Conservation (phyloP, 2,113 vertebrate genomes). For the Megaptera novaeangliae region DNA sequence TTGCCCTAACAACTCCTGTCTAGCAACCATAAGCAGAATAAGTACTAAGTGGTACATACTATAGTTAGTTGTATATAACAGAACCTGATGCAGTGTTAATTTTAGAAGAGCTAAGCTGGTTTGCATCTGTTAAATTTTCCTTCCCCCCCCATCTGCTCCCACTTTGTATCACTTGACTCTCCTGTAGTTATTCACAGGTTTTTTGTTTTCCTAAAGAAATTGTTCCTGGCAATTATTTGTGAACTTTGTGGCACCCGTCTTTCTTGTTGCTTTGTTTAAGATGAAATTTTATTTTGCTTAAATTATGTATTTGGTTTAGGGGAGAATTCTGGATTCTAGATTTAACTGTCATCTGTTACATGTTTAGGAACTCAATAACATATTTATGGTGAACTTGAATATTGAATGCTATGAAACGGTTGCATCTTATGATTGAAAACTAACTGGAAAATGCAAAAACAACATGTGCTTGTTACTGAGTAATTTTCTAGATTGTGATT, state of each 20-base stretch:
- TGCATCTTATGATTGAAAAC: neutral
- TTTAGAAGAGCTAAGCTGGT: neutral
- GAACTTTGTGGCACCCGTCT: neutral
- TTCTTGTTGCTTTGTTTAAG: neutral
- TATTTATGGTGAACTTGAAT: neutral
- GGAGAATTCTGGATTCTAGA: neutral
- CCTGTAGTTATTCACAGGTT: neutral
- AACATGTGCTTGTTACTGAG: neutral
- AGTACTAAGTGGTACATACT: neutral
- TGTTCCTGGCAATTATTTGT: neutral
- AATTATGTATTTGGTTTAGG: neutral
- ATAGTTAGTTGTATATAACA: neutral
- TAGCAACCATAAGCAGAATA: neutral
- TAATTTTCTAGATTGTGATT: constrained; percentile 16
- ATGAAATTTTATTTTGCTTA: neutral
- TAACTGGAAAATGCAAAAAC: neutral
- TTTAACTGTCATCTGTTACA: neutral
- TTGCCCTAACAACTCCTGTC: neutral
- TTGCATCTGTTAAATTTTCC: neutral
- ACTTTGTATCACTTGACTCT: neutral
- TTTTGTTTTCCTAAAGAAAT: neutral
- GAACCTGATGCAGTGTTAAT: neutral
- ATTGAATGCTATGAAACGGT: neutral
- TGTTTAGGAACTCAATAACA: neutral
- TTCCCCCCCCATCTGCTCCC: rapidly evolving